These are phyloP conservation scores for Myiozetetes cayanensis DNA, from an alignment of 2,113 vertebrate species.

Conservation along the genomic window DNA sequence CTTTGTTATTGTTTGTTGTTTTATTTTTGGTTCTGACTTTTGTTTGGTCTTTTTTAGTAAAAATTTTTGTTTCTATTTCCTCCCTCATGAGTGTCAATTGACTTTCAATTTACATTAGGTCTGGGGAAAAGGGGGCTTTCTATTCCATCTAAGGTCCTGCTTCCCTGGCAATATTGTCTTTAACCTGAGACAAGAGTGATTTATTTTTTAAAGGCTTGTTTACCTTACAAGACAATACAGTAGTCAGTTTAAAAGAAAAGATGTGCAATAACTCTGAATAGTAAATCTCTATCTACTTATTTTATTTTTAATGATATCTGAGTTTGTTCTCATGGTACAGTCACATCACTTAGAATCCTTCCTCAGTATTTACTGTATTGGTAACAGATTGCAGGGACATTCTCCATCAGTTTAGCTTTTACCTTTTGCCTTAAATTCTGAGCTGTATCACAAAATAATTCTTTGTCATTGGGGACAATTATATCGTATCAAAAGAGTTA, in stretches of 20 bases:
- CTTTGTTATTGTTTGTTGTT: no score
- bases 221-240: background rate
- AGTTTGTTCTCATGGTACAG: background rate
- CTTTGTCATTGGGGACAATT: background rate
- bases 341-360: background rate
- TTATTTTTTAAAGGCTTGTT: background rate
- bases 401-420: background rate
- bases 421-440: background rate
- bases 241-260: background rate
- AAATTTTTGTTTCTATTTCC: background rate
- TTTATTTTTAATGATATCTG: background rate
- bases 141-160: background rate
- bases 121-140: background rate
- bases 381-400: background rate
- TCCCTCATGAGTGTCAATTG: background rate
- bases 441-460: background rate
- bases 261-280: background rate
- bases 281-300: background rate
- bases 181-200: background rate
- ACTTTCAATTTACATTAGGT: background rate
- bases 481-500: background rate
- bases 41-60: background rate
- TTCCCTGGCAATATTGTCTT: background rate
- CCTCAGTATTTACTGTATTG: background rate
- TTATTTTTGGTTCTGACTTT: background rate